Evolutionary conservation across 2,797 vertebrate genomes (phyloP).

Genomic region (Botia almorhae): DNA sequence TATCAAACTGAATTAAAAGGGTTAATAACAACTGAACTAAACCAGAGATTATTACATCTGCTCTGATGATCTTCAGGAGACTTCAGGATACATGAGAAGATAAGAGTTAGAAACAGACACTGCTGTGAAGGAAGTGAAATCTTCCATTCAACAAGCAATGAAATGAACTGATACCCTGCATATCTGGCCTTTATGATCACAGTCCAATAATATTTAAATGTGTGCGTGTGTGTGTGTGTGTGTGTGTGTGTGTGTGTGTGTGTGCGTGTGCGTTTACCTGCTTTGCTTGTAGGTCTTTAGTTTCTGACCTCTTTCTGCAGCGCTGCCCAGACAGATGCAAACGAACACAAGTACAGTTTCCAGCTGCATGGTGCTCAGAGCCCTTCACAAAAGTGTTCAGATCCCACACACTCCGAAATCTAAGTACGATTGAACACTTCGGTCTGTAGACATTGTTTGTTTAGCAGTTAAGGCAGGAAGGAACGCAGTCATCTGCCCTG

Average conservation of each 20-base stretch:
- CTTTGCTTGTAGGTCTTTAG: constrained; percentile 77
- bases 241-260: background rate
- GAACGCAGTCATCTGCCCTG: constrained; percentile 62
- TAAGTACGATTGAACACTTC: constrained; percentile 60
- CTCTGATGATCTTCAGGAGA: background rate
- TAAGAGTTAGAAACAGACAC: background rate
- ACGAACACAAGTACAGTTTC: constrained; percentile 75
- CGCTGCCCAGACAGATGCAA: constrained; percentile 70
- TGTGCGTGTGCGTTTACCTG: constrained; percentile 69
- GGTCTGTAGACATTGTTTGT: constrained; percentile 72
- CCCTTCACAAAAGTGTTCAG: constrained; percentile 69
- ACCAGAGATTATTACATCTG: background rate
- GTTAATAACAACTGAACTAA: background rate
- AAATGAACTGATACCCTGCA: too few relatives aligned
- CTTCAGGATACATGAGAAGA: background rate
- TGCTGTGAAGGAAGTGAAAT: background rate
- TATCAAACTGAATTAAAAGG: background rate
- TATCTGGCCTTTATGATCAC: too few relatives aligned
- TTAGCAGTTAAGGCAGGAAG: constrained; percentile 50
- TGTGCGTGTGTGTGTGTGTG: background rate
- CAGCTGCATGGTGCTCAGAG: constrained; percentile 80
- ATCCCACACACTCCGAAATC: constrained; percentile 64
- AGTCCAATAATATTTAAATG: too few relatives aligned
- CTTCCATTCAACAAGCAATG: too few relatives aligned
- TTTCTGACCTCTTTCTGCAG: constrained; percentile 71